Conservation (phyloP, 2,797 vertebrate species). For the Somateria mollissima region DNA sequence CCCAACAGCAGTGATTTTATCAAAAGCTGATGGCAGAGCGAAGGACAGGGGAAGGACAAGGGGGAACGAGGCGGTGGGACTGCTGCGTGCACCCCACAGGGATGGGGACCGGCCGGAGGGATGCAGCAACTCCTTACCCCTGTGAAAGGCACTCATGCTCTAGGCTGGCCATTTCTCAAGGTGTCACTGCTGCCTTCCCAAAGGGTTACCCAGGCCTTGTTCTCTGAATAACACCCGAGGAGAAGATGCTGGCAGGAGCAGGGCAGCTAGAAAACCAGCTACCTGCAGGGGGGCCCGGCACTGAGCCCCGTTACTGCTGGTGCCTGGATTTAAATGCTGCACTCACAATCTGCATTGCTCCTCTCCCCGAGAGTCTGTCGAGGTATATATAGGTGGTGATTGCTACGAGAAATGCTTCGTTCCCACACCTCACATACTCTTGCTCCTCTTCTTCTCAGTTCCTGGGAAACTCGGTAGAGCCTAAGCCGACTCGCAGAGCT, state of each 20-base stretch:
- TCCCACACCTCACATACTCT: constrained; percentile 1
- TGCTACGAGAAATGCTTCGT: neutral
- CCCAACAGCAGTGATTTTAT: neutral
- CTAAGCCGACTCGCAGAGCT: constrained; percentile 58
- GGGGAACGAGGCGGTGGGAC: neutral
- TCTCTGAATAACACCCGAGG: constrained; percentile 13
- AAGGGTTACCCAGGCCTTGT: constrained; percentile 17
- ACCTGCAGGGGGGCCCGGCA: neutral
- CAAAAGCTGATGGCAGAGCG: neutral
- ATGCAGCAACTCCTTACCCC: constrained; percentile 25
- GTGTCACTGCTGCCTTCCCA: constrained; percentile 42
- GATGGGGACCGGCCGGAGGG: constrained; percentile 27
- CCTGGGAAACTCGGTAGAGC: constrained; percentile 43
- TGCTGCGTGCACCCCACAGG: neutral
- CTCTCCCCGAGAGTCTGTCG: neutral
- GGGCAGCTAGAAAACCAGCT: neutral
- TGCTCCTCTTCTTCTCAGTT: constrained; percentile 1
- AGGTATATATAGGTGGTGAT: neutral
- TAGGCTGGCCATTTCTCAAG: constrained; percentile 48
- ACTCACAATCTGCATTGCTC: neutral
- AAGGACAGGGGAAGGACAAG: neutral
- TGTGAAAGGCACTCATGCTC: constrained; percentile 27
- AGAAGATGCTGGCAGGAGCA: neutral
- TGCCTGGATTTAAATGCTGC: neutral
- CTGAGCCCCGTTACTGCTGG: neutral